Evolutionary conservation across 2,113 vertebrate genomes (phyloP).

Genomic region (Scalopus aquaticus): DNA sequence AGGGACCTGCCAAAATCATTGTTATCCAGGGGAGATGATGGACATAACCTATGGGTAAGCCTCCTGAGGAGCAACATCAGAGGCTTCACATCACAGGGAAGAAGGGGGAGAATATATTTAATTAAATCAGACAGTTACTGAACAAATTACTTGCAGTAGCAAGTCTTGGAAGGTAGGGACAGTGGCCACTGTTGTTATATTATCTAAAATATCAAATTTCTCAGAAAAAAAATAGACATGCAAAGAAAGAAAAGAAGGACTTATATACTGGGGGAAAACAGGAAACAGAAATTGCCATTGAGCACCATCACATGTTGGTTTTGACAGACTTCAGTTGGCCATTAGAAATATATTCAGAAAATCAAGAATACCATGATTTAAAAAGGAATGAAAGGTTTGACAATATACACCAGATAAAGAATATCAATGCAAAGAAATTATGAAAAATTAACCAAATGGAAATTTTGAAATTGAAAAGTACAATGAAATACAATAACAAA

Average conservation of each 20-base stretch:
- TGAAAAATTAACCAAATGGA: not conserved
- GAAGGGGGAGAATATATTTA: not conserved
- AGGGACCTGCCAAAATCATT: not conserved
- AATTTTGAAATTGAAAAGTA: constrained; percentile 26
- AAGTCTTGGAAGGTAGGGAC: not conserved
- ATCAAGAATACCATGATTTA: too few species aligned
- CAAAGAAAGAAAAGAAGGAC: not conserved
- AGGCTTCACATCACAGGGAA: not conserved
- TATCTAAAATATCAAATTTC: not conserved
- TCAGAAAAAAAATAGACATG: not conserved
- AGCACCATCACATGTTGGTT: too few species aligned
- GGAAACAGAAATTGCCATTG: too few species aligned
- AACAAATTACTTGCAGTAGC: not conserved
- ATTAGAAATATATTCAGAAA: too few species aligned
- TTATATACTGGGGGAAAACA: too few species aligned
- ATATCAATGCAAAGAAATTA: not conserved
- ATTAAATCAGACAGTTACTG: constrained; percentile 10
- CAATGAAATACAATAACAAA: not conserved
- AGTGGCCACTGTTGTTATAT: not conserved
- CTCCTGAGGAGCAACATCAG: not conserved
- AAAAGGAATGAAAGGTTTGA: too few species aligned
- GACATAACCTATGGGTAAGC: not conserved
- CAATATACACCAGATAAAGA: not conserved
- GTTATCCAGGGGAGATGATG: not conserved
- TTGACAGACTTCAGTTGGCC: too few species aligned